Evolutionary conservation across 2,113 vertebrate genomes (phyloP), one percentile per base, ranked within the genome.

Genomic region (Steatornis caripensis): DNA sequence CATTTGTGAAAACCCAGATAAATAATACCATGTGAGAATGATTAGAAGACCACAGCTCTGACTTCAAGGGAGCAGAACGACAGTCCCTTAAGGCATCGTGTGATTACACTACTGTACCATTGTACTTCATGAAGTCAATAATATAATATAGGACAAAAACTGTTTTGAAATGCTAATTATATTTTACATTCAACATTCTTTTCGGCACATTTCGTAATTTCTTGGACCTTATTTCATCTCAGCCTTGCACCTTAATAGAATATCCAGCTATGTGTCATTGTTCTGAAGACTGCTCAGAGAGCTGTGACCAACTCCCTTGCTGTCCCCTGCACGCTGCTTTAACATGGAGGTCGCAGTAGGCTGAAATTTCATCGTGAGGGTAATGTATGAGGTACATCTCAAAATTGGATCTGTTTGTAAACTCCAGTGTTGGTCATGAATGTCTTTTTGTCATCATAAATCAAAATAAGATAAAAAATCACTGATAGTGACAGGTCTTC

Each of bases 381-480:
- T 62, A 55, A 24, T 23, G 19, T 45, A 21, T 72, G 46, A 54
- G 64, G 24, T n/a, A n/a, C 41, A 19, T 61, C 66, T 87, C 54
- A 80, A 57, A 89, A 41, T 30, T 11, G 24, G 9, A 3, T 69
- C 32, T 29, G 43, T 64, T 91, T 61, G 14, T 65, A 43, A 84
- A 66, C 11, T 37, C 22, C 32, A 66, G 61, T 7, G 16, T 30
- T 89, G 29, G 36, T 30, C 54, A 65, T 23, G 2, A 86, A 45
- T 22, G 69, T 43, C 20, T 39, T 96, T 95, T 76, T 94, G 53
- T 84, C n/a, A 69, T 45, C 30, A 41, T 90, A 70, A 92, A 89
- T 76, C 87, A 74, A 94, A 93, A 82, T 93, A 90, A 70, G 72
- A 92, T 80, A 66, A 86, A 77, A 94, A 88, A 78, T 41, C 36